Conservation (phyloP, 1,140 invertebrate species). For the Adoxophyes honmai region DNA sequence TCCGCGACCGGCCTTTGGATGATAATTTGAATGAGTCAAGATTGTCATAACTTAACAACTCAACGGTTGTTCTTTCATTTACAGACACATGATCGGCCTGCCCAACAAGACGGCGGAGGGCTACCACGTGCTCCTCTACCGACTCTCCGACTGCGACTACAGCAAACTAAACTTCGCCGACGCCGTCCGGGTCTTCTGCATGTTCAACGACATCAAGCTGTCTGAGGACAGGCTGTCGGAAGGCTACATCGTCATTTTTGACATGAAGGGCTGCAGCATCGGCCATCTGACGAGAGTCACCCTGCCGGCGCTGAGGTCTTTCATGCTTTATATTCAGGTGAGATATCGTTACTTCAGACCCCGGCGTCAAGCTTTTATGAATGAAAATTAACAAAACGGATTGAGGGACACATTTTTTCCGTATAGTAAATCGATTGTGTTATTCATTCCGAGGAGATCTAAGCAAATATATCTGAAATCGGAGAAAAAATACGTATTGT, state of each 20-base stretch:
- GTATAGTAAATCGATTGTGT: no score
- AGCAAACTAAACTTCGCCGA: conserved; percentile 80
- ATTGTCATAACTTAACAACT: no score
- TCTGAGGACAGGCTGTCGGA: conserved; percentile 80
- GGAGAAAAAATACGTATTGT: no score
- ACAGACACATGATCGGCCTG: conserved; percentile 76
- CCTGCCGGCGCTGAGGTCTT: conserved; percentile 77
- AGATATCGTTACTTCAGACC: background rate
- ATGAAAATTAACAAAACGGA: no score
- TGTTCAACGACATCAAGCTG: conserved; percentile 81
- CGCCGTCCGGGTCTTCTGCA: conserved; percentile 80
- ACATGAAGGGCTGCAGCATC: conserved; percentile 81
- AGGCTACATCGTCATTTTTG: conserved; percentile 82
- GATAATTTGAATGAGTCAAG: no score
- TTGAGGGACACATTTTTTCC: no score
- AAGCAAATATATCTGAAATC: no score
- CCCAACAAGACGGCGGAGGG: conserved; percentile 79
- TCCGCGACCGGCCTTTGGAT: no score
- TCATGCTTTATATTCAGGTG: conserved; percentile 83
- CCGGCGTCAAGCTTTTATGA: no score
- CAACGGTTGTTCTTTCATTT: conserved; percentile 32
- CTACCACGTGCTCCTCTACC: conserved; percentile 79
- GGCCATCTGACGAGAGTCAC: conserved; percentile 80
- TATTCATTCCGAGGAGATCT: no score
- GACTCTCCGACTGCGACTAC: conserved; percentile 78